Percentiles rank a stretch among this genome's conserved stretches.
Conservation (phyloP, 2,797 vertebrate species). For the Betta splendens region DNA sequence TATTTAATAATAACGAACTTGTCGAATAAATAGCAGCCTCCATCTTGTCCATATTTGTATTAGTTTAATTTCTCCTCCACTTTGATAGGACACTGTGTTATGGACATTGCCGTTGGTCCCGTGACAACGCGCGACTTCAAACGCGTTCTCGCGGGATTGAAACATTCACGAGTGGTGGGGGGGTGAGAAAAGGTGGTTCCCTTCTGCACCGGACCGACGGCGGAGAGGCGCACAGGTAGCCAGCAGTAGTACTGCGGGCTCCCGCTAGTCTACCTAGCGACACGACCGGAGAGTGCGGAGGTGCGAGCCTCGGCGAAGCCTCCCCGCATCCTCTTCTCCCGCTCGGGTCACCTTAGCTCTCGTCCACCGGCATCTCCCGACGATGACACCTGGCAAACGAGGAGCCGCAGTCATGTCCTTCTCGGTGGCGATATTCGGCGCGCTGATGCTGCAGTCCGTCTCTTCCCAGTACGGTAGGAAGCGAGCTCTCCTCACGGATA, state of each 20-base stretch:
- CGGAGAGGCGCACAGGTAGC: slow-evolving; percentile 62
- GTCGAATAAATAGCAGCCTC: background rate
- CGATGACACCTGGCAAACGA: slow-evolving; percentile 70
- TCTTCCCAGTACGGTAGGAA: slow-evolving; percentile 81
- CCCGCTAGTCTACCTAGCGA: slow-evolving; percentile 55
- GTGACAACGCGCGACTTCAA: slow-evolving; percentile 24
- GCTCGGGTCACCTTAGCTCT: slow-evolving; percentile 57
- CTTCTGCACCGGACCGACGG: slow-evolving; percentile 51
- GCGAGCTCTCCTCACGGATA: background rate
- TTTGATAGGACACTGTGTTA: background rate
- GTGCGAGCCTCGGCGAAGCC: slow-evolving; percentile 39
- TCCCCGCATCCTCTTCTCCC: slow-evolving; percentile 24
- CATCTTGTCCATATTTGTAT: background rate
- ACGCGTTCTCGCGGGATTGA: slow-evolving; percentile 76
- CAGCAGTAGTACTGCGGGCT: slow-evolving; percentile 13
- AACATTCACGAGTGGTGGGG: slow-evolving; percentile 18
- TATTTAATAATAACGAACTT: background rate
- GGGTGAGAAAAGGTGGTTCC: slow-evolving; percentile 51
- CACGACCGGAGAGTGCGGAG: slow-evolving; percentile 47
- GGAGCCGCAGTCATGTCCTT: slow-evolving; percentile 76
- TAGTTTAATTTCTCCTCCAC: slow-evolving; percentile 1
- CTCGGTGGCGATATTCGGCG: slow-evolving; percentile 70
- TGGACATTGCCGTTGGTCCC: background rate
- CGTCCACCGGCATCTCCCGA: slow-evolving; percentile 51
- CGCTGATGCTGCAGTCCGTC: slow-evolving; percentile 77